Percentiles rank a stretch among this genome's conserved stretches.
phyloP scores from a whole-genome alignment of 2,888 invertebrate species.

The Ptychoptera contaminata region DNA sequence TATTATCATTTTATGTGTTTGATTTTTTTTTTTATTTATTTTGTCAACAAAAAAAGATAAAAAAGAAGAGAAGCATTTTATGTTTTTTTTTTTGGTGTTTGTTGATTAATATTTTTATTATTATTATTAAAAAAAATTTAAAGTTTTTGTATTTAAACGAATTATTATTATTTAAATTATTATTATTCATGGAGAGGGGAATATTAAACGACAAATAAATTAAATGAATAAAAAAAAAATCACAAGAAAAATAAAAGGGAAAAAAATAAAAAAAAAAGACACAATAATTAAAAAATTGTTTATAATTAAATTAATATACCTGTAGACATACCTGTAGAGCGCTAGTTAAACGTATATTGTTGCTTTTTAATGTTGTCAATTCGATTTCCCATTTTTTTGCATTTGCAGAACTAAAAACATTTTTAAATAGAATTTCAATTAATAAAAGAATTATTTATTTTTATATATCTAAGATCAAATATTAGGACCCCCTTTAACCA shows the following conservation, averaged over 20 bases:
- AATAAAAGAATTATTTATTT: too few relatives aligned
- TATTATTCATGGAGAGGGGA: not conserved
- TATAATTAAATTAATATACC: not conserved
- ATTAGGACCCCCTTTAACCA: too few relatives aligned
- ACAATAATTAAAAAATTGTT: too few relatives aligned
- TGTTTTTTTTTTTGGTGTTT: too few relatives aligned
- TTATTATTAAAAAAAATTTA: not conserved
- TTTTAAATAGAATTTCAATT: too few relatives aligned
- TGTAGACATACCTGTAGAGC: conserved; percentile 60
- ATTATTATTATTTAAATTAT: not conserved
- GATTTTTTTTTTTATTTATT: too few relatives aligned
- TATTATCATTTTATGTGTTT: too few relatives aligned
- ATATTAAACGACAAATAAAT: not conserved
- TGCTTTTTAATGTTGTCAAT: conserved; percentile 86
- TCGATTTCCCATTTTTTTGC: conserved; percentile 99
- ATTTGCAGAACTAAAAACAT: conserved; percentile 75
- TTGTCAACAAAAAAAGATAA: too few relatives aligned
- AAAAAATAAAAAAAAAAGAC: not conserved
- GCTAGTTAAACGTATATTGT: conserved; percentile 86
- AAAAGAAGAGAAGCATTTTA: too few relatives aligned
- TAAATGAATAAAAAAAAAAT: not conserved
- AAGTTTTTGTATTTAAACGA: not conserved
- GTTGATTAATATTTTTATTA: too few relatives aligned
- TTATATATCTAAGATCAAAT: too few relatives aligned
- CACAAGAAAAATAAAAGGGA: not conserved